Evolutionary conservation across 2,888 invertebrate species (phyloP), one percentile per base, ranked within the genome.

Genomic region (Epistrophella euchroma): DNA sequence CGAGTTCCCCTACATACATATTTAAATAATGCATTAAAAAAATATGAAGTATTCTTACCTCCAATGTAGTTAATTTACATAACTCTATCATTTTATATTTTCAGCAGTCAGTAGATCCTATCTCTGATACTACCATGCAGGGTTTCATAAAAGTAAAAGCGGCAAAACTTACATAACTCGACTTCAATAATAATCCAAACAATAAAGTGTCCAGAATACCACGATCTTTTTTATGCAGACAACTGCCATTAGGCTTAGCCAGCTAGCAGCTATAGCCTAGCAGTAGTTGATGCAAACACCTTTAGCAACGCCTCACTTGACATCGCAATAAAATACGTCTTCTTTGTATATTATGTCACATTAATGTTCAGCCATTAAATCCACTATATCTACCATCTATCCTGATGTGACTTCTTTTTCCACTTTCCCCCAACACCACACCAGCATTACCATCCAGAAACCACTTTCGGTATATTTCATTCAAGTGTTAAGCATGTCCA

Each of bases 311-410:
- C 82, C 82, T 60, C 43, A 22, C 52, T 45, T 55, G 68, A 77
- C 19, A 60, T n/a, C 28, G 45, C 52, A 52, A 22, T 78, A 72
- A 82, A 82, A 66, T 22, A 66, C 47, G 60, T 68, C 60, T 72
- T 55, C 52, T 73, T 72, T 66, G 43, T 40, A 76, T 50, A 81
- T 78, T 83, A 78, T 83, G 82, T 78, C 82, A 83, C 78, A 73
- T 78, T 82, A 77, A 77, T 77, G 82, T 72, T 62, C 37, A 45
- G 40, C 70, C 55, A 74, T 79, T 77, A 79, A 74, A 78, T 9
- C 22, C 50, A 37, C 19, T 15, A 15, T 22, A 37, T n/a, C 17
- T 52, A 19, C 45, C 78, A 55, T 74, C 74, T 50, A 62, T 83
- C 78, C 83, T 83, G n/a, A n/a, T n/a, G 68, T 56, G 43, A 73